These are phyloP conservation scores for Glaucomys volans DNA, from an alignment of 2,113 vertebrate genomes.

Conservation along the genomic window DNA sequence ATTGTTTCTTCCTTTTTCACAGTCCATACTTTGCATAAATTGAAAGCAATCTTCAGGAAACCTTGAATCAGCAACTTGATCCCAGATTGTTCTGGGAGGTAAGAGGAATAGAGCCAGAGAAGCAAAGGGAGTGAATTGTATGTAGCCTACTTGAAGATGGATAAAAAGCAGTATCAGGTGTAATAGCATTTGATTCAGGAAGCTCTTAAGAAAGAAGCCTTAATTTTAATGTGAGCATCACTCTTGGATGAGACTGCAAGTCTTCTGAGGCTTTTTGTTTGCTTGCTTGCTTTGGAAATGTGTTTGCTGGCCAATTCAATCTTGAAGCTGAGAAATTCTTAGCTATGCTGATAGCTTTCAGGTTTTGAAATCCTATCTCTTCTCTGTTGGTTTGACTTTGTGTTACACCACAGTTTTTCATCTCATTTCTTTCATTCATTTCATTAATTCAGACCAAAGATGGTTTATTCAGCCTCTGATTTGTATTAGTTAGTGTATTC, in stretches of 20 bases:
- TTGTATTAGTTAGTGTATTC: not conserved
- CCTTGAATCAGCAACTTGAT: not conserved
- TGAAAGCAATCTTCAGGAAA: not conserved
- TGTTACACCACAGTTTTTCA: not conserved
- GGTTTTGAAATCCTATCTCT: slow-evolving; percentile 31
- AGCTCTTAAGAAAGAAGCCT: not conserved
- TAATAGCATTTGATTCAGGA: not conserved
- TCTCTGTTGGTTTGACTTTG: not conserved
- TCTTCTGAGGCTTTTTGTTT: not conserved
- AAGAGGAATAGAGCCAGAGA: not conserved
- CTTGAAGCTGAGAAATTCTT: slow-evolving; percentile 23
- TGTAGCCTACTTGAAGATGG: not conserved
- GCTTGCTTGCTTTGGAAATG: not conserved
- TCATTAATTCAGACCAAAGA: not conserved
- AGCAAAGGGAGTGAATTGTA: not conserved
- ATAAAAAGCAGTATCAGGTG: not conserved
- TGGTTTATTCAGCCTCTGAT: not conserved
- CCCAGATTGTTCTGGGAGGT: not conserved
- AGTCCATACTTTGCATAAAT: not conserved
- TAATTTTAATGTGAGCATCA: not conserved
- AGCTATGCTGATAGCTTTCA: not conserved
- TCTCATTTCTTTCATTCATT: slow-evolving; percentile 6
- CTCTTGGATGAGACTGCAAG: not conserved
- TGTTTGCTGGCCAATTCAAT: not conserved
- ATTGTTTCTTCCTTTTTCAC: not conserved